These are phyloP conservation scores for Coturnix japonica DNA, from an alignment of 2,113 vertebrate species.

Conservation along the genomic window DNA sequence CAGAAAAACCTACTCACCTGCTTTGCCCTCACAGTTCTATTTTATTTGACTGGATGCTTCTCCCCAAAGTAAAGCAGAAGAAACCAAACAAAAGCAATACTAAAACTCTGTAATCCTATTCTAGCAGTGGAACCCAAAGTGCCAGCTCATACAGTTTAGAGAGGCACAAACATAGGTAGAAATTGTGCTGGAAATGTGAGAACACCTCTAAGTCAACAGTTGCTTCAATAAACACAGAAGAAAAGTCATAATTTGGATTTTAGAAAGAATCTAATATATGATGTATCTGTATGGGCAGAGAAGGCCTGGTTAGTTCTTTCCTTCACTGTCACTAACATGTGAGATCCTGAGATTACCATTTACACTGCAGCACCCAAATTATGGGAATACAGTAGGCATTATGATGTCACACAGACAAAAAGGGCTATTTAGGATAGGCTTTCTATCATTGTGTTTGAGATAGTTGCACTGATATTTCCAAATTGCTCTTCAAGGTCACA, in stretches of 20 bases:
- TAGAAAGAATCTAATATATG: background rate
- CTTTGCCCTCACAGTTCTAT: background rate
- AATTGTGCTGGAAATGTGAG: background rate
- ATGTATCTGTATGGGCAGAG: background rate
- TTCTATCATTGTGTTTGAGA: background rate
- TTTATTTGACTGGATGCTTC: background rate
- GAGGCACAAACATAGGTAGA: background rate
- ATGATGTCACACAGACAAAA: background rate
- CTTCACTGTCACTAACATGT: background rate
- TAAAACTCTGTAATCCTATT: background rate
- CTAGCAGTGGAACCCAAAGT: background rate
- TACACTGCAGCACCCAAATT: background rate
- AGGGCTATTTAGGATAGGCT: background rate
- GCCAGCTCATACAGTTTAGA: background rate
- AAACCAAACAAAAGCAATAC: background rate
- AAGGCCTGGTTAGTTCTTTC: background rate
- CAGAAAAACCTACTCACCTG: background rate
- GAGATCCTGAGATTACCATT: background rate
- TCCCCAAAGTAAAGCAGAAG: background rate
- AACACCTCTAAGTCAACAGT: background rate
- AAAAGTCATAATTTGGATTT: background rate
- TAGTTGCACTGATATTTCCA: background rate
- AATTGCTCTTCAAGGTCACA: background rate
- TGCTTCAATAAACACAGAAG: background rate
- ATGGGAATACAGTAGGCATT: background rate